Percentiles rank a stretch among this genome's conserved stretches.
phyloP scores from a whole-genome alignment of 2,797 vertebrate species.

The Nannoperca obscura region DNA sequence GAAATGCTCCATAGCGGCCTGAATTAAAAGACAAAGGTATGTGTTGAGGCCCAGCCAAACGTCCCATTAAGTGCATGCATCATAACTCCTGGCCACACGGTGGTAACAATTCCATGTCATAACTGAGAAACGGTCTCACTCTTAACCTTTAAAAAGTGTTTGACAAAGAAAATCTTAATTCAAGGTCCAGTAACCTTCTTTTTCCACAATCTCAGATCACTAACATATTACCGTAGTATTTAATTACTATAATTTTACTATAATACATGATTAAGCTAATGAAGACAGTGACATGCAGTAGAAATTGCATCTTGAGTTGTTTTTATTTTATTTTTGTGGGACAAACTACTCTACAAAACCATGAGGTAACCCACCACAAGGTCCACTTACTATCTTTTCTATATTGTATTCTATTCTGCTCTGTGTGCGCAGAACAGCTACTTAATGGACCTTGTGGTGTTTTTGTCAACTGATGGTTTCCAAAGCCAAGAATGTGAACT shows the following conservation, averaged over 20 bases:
- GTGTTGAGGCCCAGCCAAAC: constrained; percentile 1
- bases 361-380: background rate
- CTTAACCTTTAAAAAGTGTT: constrained; percentile 1
- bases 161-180: background rate
- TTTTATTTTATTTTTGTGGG: background rate
- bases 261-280: background rate
- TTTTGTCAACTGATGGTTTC: background rate
- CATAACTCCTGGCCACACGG: constrained; percentile 18
- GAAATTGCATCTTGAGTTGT: background rate
- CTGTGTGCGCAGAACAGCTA: background rate
- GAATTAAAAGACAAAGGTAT: background rate
- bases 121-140: background rate
- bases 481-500: background rate
- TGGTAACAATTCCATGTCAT: background rate
- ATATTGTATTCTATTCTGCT: background rate
- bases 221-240: background rate
- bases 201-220: background rate
- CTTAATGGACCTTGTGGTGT: background rate
- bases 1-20: background rate
- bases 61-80: constrained; percentile 1
- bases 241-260: background rate
- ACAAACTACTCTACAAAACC: background rate
- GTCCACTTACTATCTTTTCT: background rate
- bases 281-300: background rate
- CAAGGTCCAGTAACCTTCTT: background rate